These are phyloP conservation scores for Eurytemora carolleeae DNA, from an alignment of 1,140 invertebrate species.

Conservation along the genomic window DNA sequence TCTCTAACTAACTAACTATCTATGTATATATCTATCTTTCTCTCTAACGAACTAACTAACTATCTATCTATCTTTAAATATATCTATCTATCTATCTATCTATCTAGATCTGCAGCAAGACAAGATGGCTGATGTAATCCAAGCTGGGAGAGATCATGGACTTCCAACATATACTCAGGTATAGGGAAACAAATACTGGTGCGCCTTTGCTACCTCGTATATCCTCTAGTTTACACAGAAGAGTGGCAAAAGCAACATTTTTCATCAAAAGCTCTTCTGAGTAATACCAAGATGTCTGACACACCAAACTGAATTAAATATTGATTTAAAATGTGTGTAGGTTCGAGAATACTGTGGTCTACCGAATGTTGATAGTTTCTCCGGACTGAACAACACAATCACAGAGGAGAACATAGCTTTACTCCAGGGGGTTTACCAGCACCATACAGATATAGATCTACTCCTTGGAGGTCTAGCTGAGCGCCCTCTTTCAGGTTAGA, in stretches of 20 bases:
- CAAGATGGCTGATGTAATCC: constrained; percentile 61
- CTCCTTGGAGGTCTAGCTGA: constrained; percentile 65
- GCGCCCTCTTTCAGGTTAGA: constrained; percentile 35
- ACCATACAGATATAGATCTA: constrained; percentile 60
- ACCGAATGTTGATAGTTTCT: constrained; percentile 39
- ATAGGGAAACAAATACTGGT: too few relatives aligned
- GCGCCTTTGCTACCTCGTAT: too few relatives aligned
- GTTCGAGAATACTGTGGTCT: constrained; percentile 45
- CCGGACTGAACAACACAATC: constrained; percentile 38
- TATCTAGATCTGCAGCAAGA: constrained; percentile 37
- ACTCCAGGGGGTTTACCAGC: constrained; percentile 21
- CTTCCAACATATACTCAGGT: constrained; percentile 46
- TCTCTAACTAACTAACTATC: too few relatives aligned
- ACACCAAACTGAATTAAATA: too few relatives aligned
- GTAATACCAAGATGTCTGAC: too few relatives aligned
- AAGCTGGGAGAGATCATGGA: constrained; percentile 67
- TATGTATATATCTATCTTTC: too few relatives aligned
- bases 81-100: background rate
- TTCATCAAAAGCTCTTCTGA: too few relatives aligned
- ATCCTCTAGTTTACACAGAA: too few relatives aligned
- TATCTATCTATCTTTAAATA: too few relatives aligned
- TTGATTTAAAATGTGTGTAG: too few relatives aligned
- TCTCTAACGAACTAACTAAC: too few relatives aligned
- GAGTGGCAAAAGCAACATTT: too few relatives aligned
- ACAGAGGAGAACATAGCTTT: background rate